phyloP scores from a whole-genome alignment of 2,797 vertebrate species.

The Podarcis siculus region DNA sequence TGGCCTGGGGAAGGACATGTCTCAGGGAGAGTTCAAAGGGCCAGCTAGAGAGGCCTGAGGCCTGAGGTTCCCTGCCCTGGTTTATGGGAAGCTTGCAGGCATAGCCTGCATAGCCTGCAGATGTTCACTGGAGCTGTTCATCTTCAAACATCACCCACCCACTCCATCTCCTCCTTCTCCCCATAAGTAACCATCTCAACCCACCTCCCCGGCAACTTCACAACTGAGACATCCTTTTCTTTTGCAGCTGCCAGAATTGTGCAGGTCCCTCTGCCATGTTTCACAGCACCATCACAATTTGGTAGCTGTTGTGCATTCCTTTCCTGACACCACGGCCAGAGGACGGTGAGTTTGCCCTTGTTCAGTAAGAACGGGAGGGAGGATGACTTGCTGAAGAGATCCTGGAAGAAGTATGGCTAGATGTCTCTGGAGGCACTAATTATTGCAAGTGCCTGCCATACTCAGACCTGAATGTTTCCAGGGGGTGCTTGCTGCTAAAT shows the following conservation, averaged over 20 bases:
- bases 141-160: neutral
- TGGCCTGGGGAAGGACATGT: too few species aligned
- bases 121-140: neutral
- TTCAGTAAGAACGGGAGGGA: neutral
- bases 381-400: neutral
- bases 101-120: neutral
- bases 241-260: conserved; percentile 46
- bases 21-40: too few species aligned
- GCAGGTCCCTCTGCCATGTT: conserved; percentile 48
- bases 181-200: neutral
- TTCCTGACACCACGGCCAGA: conserved; percentile 50
- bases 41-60: too few species aligned
- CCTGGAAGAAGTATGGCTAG: too few species aligned
- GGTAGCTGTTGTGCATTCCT: conserved; percentile 9
- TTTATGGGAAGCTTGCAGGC: neutral
- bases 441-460: neutral
- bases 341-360: conserved; percentile 49
- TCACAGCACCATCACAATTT: conserved; percentile 70
- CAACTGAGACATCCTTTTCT: neutral
- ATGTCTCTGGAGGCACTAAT: neutral
- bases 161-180: neutral
- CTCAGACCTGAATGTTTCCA: neutral
- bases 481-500: neutral
- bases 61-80: neutral
- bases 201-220: neutral